phyloP scores from a whole-genome alignment of 53 echinoderm and acorn worm species.

The Crossaster papposus region DNA sequence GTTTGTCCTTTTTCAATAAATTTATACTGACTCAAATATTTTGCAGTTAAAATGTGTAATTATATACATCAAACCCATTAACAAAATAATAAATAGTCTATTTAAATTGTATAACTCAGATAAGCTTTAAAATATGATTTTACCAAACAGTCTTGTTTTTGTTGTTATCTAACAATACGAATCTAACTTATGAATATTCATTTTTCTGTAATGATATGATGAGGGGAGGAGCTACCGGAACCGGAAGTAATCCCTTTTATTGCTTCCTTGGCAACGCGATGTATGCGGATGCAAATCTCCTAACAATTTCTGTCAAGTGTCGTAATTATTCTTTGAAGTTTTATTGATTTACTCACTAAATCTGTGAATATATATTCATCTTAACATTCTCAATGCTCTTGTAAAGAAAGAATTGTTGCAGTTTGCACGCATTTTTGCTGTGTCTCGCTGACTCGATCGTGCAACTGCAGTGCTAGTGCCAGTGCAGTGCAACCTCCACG shows the following conservation, averaged over 20 bases:
- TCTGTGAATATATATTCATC: not conserved
- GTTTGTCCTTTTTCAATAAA: slow-evolving; percentile 1
- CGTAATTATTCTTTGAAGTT: too few species aligned
- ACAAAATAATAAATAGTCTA: not conserved
- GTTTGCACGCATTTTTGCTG: too few species aligned
- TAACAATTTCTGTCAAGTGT: not conserved
- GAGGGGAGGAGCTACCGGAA: not conserved
- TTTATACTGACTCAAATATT: not conserved
- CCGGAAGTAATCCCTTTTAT: slow-evolving; percentile 5
- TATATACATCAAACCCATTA: too few species aligned
- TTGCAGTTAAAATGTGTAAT: not conserved
- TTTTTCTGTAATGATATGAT: not conserved
- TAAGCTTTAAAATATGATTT: not conserved
- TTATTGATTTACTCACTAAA: not conserved
- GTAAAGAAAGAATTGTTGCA: too few species aligned
- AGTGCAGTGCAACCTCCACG: too few species aligned
- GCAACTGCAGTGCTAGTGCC: too few species aligned
- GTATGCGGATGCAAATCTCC: not conserved
- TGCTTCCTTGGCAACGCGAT: slow-evolving; percentile 42
- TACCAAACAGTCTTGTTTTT: not conserved
- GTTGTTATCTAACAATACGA: not conserved
- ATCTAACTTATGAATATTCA: slow-evolving; percentile 48
- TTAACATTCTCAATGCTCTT: too few species aligned
- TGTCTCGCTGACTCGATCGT: too few species aligned
- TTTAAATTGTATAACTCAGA: not conserved